These are phyloP conservation scores for Pelmatolapia mariae DNA, from an alignment of 2,113 vertebrate species.

Conservation along the genomic window DNA sequence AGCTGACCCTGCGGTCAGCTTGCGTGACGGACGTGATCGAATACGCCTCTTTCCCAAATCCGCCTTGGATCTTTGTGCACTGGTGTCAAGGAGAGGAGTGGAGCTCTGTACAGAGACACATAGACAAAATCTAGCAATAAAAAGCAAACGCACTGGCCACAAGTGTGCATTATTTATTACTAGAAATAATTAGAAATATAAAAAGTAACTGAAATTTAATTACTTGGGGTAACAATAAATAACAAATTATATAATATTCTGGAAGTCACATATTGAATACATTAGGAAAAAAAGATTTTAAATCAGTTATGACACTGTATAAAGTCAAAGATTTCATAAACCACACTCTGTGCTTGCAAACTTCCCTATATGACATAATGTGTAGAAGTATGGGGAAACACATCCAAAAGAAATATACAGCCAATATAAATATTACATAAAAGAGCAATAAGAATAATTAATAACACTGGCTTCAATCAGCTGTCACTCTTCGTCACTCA, in stretches of 20 bases:
- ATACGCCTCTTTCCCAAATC: slow-evolving; percentile 70
- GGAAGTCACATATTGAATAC: neutral
- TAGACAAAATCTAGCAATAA: neutral
- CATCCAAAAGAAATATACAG: neutral
- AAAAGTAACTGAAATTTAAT: neutral
- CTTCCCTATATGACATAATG: neutral
- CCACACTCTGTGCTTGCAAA: neutral
- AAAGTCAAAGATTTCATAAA: neutral
- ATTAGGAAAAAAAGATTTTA: neutral
- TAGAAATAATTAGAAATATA: neutral
- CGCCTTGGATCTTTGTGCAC: slow-evolving; percentile 77
- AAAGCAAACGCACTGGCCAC: neutral
- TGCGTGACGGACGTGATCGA: slow-evolving; percentile 70
- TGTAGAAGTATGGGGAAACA: neutral
- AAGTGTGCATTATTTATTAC: neutral
- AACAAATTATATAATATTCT: neutral
- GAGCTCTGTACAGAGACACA: slow-evolving; percentile 63
- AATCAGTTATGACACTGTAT: neutral
- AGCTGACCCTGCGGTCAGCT: slow-evolving; percentile 30
- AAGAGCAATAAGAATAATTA: neutral
- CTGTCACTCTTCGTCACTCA: neutral
- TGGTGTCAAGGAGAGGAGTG: slow-evolving; percentile 80
- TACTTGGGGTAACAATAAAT: neutral
- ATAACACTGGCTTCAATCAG: neutral
- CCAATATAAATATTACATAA: neutral